Evolutionary conservation across 2,888 invertebrate genomes (phyloP), one percentile per base, ranked within the genome.

Genomic region (Cylloceria caligata): DNA sequence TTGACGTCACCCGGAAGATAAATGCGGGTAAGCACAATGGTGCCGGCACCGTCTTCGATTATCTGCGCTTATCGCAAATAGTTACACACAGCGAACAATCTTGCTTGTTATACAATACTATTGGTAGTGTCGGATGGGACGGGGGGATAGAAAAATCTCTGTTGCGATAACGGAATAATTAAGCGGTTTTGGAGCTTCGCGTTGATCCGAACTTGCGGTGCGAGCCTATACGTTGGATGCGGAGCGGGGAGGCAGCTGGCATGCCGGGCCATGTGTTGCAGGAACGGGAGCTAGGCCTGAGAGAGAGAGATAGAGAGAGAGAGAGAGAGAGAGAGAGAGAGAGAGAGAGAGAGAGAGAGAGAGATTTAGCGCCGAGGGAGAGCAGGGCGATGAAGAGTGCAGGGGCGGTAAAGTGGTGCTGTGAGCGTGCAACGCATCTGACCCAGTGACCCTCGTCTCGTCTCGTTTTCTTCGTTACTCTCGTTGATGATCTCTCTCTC

Each of bases 381-480:
- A 76, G 47, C 42, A 30, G 62, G 21, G 39, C 45, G 57, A 75
- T 57, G 83, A 49, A 13, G 71, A 82, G 79, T 64, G 67, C 62
- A 39, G 36, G 75, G 78, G 71, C 49, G 80, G 64, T 62, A 76
- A 82, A 84, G 83, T 78, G 81, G 67, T 72, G 80, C 72, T 72
- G 80, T 83, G 85, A 89, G 87, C 87, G 81, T 85, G 88, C 87
- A 88, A 88, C 88, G 89, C 88, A 88, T 91, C 87, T 91, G 92
- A 92, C 92, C 92, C 88, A 92, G 91, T 92, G 90, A 92, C 90
- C 90, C 90, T 90, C 87, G 83, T 82, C 80, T 73, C 77, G 71
- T 85, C 1, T 83, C 86, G 75, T 78, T 78, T 52, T 76, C 64
- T 39, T 81, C 75, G 52, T 73, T 73, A 19, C 24, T 64, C 64